Base-by-base conservation (phyloP, 2,113 vertebrate genomes). In the Anas platyrhynchos region DNA sequence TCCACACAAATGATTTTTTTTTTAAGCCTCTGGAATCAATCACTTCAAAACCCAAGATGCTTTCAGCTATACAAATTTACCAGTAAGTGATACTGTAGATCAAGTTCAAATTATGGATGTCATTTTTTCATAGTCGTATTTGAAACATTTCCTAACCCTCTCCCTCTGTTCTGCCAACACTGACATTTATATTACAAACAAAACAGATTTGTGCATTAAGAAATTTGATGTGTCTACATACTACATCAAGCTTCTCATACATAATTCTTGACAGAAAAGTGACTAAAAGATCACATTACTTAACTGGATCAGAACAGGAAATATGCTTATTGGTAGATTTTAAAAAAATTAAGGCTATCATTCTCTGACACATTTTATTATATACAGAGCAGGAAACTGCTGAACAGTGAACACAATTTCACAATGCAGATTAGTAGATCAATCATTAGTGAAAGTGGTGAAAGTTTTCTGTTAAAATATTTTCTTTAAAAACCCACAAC, bases 1-100 rank as follows among this genome's bases (percentile, higher is more conserved):
- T 98, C 97, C 94, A 97, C 93, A 98, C 96, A 98, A 99, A 98
- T 98, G 82, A 98, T 97, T 98, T 97, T 72, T 34, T 98, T 98
- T 97, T 34, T 36, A 55, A 55, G 98, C 97, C 94, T 97, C 95
- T 85, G 94, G 97, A 98, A 98, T 98, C 98, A 98, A 98, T 98
- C 98, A 98, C 92, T 90, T 95, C 62, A 96, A 96, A 94, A 96
- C 85, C 89, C 75, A 95, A 94, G 95, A 96, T 92, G 72, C 58
- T 88, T 96, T 88, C 83, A 96, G 93, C 67, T 80, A 94, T 74
- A 93, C 67, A 90, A 76, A 93, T 97, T 84, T 95, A 94, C 79
- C 78, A 97, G 69, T 92, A 96, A 96, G 75, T 92, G 91, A 97
- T 97, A 97, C 83, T 34, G 74, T 38, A 93, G 61, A 93, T 75